These are phyloP conservation scores for Perithous albicinctus DNA, from an alignment of 2,888 invertebrate genomes.

Conservation along the genomic window DNA sequence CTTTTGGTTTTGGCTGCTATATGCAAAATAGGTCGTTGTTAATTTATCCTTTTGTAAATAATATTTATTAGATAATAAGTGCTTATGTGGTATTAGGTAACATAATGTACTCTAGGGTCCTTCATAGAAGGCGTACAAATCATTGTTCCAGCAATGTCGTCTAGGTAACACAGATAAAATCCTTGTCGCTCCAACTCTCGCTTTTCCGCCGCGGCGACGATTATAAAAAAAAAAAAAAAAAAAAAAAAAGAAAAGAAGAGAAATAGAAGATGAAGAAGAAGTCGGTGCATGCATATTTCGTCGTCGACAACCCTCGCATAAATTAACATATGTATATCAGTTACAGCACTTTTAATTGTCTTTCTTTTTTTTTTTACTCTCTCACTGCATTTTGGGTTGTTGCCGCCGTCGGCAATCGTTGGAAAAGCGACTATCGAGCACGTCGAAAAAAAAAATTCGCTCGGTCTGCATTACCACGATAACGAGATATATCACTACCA, in stretches of 20 bases:
- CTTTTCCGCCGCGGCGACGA: conserved; percentile 63
- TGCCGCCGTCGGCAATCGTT: conserved; percentile 52
- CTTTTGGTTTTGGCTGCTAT: background rate
- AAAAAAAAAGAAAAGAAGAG: conserved; percentile 28
- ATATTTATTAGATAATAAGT: conserved; percentile 82
- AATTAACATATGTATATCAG: conserved; percentile 20
- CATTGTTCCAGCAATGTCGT: conserved; percentile 83
- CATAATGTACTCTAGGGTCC: conserved; percentile 82
- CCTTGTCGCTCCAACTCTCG: conserved; percentile 73
- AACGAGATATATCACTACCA: conserved; percentile 56
- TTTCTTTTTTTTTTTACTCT: background rate
- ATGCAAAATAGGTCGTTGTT: background rate
- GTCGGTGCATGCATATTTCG: conserved; percentile 49
- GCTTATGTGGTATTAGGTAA: conserved; percentile 82
- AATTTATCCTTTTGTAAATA: conserved; percentile 79
- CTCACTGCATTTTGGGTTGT: conserved; percentile 37
- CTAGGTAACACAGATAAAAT: conserved; percentile 82
- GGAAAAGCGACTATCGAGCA: conserved; percentile 63
- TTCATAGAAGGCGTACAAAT: conserved; percentile 83
- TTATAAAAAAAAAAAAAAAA: conserved; percentile 45
- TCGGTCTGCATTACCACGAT: conserved; percentile 67
- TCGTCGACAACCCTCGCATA: conserved; percentile 43
- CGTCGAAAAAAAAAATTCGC: conserved; percentile 52
- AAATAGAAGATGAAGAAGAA: conserved; percentile 18
- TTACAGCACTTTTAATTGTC: conserved; percentile 33